Evolutionary conservation across 2,113 vertebrate genomes (phyloP), one percentile per base, ranked within the genome.

Genomic region (Mastomys coucha): DNA sequence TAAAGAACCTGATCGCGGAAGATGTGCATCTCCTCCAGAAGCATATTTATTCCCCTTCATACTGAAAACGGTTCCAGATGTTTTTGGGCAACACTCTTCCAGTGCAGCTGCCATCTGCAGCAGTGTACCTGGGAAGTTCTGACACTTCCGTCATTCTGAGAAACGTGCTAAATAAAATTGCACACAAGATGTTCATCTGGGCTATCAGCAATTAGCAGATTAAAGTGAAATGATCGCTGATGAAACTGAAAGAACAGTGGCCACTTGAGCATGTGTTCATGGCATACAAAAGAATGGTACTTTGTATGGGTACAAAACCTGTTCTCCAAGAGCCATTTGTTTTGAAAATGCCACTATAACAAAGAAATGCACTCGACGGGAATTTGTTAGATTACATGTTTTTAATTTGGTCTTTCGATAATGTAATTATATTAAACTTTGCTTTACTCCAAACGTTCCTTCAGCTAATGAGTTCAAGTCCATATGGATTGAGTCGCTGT

Each of bases 11-110:
- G 93, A 90, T 95, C 73, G 53, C 73, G 93, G 88, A 93, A 90
- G 67, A 97, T 81, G 51, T 36, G 84, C 81, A 36, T 78, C 77
- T 97, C 42, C 75, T 84, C 75, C 86, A 93, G 75, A 91, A 98
- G 92, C 39, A 93, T 86, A 91, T 97, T 96, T 89, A 76, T 86
- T 91, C 69, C 75, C 69, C 91, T 96, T 97, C 78, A 56, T 96
- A 93, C 94, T 96, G 96, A 97, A 97, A 93, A 97, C 80, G 56
- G 82, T 63, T 97, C 98, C 98, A 98, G 98, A 97, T 97, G 97
- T 98, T 97, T 96, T 76, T 33, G 93, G 96, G 92, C 73, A 91
- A 96, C 92, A 97, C 96, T 95, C 92, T 45, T 94, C 51, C 95
- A 67, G 82, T 95, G 81, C 98, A 98, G 95, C 98, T 97, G 97